Evolutionary conservation across 2,888 invertebrate genomes (phyloP), one percentile per base, ranked within the genome.

Genomic region (Theretra japonica): DNA sequence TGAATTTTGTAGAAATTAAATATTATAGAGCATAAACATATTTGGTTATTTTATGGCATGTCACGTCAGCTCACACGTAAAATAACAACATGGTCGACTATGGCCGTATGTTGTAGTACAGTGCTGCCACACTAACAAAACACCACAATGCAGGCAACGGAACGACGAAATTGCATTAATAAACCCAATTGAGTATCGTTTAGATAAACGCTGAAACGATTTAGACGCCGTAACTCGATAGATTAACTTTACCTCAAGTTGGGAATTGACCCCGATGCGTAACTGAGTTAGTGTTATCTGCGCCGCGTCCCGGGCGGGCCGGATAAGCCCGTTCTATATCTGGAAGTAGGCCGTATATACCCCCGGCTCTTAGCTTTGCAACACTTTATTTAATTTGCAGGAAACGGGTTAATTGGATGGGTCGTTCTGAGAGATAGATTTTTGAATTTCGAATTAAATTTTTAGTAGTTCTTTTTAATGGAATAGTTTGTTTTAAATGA

Each of bases 251-350:
- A 41, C 65, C 65, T 65, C 65, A 65, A 65, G 65, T 65, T 65
- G 65, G 48, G 62, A 62, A 65, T 65, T 65, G 65, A 65, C 65
- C 65, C 23, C 65, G 48, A 65, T 65, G 48, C 48, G 62, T 62
- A 62, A 69, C 28, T 69, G 69, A 69, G 57, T 69, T 30, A 33
- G 23, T 57, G 69, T 70, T 70, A 70, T 72, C 72, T 59, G 48
- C 71, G 53, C 59, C 62, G 59, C 72, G 71, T 71, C 72, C 72
- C 68, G 70, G 71, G 56, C 71, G 70, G 69, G 68, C 58, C 71
- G 73, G 73, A 75, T 72, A 72, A 68, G 69, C 71, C 56, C 72
- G 71, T n/a, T 69, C 75, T 75, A 74, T 73, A 75, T 75, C 74
- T 69, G 62, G 72, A 75, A 75, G 48, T 74, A 69, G 73, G 70